phyloP scores from a whole-genome alignment of 2,888 invertebrate genomes.

The Altica lythri region DNA sequence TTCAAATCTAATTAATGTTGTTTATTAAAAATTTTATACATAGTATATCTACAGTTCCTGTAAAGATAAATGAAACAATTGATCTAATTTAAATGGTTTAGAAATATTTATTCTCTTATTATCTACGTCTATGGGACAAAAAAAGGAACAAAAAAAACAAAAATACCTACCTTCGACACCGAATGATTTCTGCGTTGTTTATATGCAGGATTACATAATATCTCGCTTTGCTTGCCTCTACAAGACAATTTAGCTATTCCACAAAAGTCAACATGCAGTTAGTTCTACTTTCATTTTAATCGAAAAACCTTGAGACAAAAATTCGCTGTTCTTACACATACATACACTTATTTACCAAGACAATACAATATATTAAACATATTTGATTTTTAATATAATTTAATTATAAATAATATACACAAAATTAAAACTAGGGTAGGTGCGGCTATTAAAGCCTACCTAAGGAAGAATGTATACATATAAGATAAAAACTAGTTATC shows the following conservation, averaged over 20 bases:
- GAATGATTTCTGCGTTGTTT: constrained; percentile 27
- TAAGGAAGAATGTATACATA: no score
- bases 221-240: constrained; percentile 24
- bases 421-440: no score
- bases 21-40: no score
- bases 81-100: not conserved
- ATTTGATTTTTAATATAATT: not conserved
- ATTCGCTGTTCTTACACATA: constrained; percentile 43
- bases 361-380: constrained; percentile 33
- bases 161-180: constrained; percentile 13
- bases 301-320: constrained; percentile 47
- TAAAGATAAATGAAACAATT: not conserved
- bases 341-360: constrained; percentile 22
- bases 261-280: constrained; percentile 40
- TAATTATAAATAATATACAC: not conserved
- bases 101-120: not conserved
- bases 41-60: no score
- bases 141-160: constrained; percentile 4
- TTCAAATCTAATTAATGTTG: no score
- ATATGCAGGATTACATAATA: constrained; percentile 28
- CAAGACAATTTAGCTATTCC: constrained; percentile 36
- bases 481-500: no score
- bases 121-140: constrained; percentile 8
- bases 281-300: constrained; percentile 47
- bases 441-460: no score